These are phyloP conservation scores for Metallyticus violacea DNA, from an alignment of 2,888 invertebrate species.

Conservation along the genomic window DNA sequence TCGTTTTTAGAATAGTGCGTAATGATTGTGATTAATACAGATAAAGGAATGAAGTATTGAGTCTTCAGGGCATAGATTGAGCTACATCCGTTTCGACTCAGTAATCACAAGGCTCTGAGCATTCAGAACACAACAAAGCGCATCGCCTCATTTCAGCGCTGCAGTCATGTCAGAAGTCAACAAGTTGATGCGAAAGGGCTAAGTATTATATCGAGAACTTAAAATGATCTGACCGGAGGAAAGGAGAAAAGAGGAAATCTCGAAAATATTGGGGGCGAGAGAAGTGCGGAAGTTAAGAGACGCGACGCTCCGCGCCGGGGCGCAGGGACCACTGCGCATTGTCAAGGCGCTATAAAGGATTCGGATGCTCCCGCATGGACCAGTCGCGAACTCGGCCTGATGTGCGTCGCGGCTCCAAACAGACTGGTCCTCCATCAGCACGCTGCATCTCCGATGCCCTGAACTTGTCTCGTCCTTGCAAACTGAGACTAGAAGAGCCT, in stretches of 20 bases:
- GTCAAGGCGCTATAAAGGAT: not conserved
- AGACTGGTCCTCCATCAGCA: not conserved
- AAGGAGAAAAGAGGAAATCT: not conserved
- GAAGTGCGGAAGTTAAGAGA: not conserved
- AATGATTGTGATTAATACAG: too few relatives aligned
- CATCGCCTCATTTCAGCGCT: not conserved
- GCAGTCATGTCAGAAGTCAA: not conserved
- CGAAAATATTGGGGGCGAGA: not conserved
- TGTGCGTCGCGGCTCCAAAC: not conserved
- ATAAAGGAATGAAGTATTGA: too few relatives aligned
- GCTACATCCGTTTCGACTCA: too few relatives aligned
- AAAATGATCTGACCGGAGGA: not conserved
- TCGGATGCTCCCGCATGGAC: not conserved
- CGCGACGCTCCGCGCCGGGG: too few relatives aligned
- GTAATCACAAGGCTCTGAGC: too few relatives aligned
- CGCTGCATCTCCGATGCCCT: not conserved
- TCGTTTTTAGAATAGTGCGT: too few relatives aligned
- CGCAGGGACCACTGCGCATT: not conserved
- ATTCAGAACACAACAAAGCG: too few relatives aligned
- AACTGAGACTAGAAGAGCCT: not conserved
- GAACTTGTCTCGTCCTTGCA: not conserved
- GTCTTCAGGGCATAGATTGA: too few relatives aligned
- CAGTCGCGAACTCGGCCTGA: not conserved
- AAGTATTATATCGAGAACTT: not conserved
- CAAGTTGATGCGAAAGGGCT: not conserved